These are phyloP conservation scores for Macrocentrus cingulum DNA, from an alignment of 1,140 invertebrate species.

Conservation along the genomic window DNA sequence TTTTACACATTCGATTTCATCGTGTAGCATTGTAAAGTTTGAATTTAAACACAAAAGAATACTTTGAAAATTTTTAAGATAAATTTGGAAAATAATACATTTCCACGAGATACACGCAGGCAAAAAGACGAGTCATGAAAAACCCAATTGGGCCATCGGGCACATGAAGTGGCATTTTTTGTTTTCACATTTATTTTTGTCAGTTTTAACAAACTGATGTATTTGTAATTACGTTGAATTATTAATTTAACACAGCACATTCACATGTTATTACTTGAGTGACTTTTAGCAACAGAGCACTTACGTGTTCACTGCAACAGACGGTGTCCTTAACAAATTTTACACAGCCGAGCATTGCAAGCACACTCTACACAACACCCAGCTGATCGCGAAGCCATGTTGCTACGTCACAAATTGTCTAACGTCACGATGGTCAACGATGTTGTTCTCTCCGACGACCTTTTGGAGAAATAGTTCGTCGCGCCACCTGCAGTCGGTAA, in stretches of 20 bases:
- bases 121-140: slow-evolving; percentile 12
- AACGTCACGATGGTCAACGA: slow-evolving; percentile 27
- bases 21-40: too few species aligned
- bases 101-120: too few species aligned
- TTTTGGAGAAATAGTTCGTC: too few species aligned
- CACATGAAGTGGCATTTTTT: slow-evolving; percentile 43
- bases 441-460: too few species aligned
- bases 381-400: slow-evolving; percentile 58
- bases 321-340: slow-evolving; percentile 36
- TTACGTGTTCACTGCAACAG: slow-evolving; percentile 36
- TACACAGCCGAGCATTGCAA: slow-evolving; percentile 43
- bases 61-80: background rate
- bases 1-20: too few species aligned
- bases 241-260: slow-evolving; percentile 3
- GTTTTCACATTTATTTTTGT: slow-evolving; percentile 33
- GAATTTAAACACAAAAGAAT: background rate
- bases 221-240: background rate
- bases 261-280: slow-evolving; percentile 16
- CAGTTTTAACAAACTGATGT: background rate
- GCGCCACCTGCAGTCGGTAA: too few species aligned
- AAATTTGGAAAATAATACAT: too few species aligned
- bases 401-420: slow-evolving; percentile 51
- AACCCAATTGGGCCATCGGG: slow-evolving; percentile 31
- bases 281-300: slow-evolving; percentile 21
- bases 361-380: slow-evolving; percentile 57